Evolutionary conservation across 2,113 vertebrate species (phyloP), one percentile per base, ranked within the genome.

Genomic region (Montifringilla adamsi): DNA sequence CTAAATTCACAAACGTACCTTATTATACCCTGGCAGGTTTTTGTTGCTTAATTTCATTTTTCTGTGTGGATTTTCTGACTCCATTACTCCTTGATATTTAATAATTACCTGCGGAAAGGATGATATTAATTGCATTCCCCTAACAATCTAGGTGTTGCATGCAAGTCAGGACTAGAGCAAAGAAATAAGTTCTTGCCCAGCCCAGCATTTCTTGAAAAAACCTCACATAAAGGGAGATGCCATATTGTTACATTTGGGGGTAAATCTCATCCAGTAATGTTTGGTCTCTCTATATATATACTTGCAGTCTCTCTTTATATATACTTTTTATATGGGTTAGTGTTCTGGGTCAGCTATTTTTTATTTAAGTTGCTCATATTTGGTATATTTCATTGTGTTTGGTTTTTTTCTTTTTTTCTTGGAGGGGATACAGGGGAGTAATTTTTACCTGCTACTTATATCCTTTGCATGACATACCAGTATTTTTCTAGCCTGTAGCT

Each of bases 351-450:
- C 16, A 77, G 8, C 4, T 46, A 13, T 15, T 41, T 87, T 81
- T 67, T 18, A 39, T 75, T 46, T 64, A 81, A 73, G 15, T 8
- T 68, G 16, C 6, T 72, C 10, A 33, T 39, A 67, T 52, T 72
- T 44, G 7, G 4, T 66, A 20, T 39, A 35, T 22, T 87, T 67
- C 8, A 33, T 30, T 0, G 0, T 8, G 30, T 47, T 31, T 41
- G 7, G 6, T 15, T 1, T 18, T 31, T 46, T n/a, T 37, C 2
- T 22, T 49, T 64, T 23, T 44, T 3, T 6, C 11, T 19, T 7
- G 8, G 7, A 6, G 1, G 8, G 1, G 6, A 30, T 53, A 30
- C 5, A 44, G 10, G 4, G 12, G 4, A 19, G 6, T 7, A 56
- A 53, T 55, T 59, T 0, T 80, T 87, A 13, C 13, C 33, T 68